Evolutionary conservation across 2,113 vertebrate species (phyloP).

Genomic region (Dicerorhinus sumatrensis): DNA sequence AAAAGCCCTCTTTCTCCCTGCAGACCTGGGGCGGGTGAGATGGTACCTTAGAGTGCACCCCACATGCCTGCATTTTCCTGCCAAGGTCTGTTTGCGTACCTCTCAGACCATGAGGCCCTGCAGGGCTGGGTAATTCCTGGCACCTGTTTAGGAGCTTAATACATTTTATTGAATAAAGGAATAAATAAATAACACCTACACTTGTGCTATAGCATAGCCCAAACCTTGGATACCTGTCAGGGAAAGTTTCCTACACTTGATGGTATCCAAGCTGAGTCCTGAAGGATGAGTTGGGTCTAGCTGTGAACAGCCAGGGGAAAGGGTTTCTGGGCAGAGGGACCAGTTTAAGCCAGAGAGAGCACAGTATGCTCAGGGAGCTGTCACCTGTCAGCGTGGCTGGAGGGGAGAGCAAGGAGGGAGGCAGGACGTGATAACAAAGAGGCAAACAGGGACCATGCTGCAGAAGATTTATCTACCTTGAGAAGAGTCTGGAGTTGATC

Average conservation of each 20-base stretch:
- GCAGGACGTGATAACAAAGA: background rate
- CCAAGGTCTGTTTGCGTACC: background rate
- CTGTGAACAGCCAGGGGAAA: background rate
- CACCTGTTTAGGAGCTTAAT: background rate
- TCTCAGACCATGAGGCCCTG: background rate
- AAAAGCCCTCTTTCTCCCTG: background rate
- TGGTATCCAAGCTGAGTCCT: background rate
- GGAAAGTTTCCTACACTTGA: background rate
- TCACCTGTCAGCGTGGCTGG: background rate
- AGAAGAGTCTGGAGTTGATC: background rate
- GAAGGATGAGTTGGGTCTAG: background rate
- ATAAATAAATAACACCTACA: conserved; percentile 1
- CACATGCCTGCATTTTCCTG: background rate
- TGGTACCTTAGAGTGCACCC: background rate
- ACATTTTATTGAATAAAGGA: background rate
- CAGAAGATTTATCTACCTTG: background rate
- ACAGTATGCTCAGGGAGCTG: background rate
- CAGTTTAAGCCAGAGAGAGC: background rate
- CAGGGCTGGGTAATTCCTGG: background rate
- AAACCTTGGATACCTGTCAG: background rate
- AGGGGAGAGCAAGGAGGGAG: background rate
- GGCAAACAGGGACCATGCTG: background rate
- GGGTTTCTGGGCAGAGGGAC: background rate
- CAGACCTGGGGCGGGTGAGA: background rate
- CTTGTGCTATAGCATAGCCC: background rate